phyloP scores from a whole-genome alignment of 2,888 invertebrate genomes.

The Noctua fimbriata region DNA sequence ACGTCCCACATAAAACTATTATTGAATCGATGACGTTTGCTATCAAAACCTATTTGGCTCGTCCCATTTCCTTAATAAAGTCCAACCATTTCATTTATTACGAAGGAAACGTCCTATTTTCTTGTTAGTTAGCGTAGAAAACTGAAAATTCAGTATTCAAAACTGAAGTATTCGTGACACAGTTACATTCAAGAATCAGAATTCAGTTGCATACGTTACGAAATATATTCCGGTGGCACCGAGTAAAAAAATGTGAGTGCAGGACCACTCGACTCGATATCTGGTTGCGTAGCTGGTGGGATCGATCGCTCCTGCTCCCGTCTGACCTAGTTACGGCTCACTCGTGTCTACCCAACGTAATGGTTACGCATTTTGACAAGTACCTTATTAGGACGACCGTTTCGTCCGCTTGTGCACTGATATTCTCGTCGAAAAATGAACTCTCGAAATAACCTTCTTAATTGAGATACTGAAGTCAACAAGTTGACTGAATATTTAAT shows the following conservation, averaged over 20 bases:
- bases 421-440: constrained; percentile 33
- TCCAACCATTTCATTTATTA: neutral
- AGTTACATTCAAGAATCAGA: constrained; percentile 32
- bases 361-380: constrained; percentile 73
- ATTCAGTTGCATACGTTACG: constrained; percentile 27
- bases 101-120: constrained; percentile 23
- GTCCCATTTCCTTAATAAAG: constrained; percentile 24
- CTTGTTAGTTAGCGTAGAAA: constrained; percentile 14
- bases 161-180: constrained; percentile 39
- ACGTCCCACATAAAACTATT: constrained; percentile 7
- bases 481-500: constrained; percentile 38
- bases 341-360: constrained; percentile 66
- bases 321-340: constrained; percentile 78
- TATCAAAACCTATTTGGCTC: constrained; percentile 24
- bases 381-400: constrained; percentile 60
- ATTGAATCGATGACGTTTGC: constrained; percentile 31
- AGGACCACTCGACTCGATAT: constrained; percentile 71
- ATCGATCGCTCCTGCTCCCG: constrained; percentile 81
- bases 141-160: constrained; percentile 31
- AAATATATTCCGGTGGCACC: constrained; percentile 42
- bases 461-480: constrained; percentile 40
- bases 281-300: constrained; percentile 75
- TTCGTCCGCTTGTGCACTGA: constrained; percentile 41
- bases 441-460: constrained; percentile 31
- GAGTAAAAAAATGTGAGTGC: constrained; percentile 65